Evolutionary conservation across 2,113 vertebrate species (phyloP).

Genomic region (Hiodon tergisus): DNA sequence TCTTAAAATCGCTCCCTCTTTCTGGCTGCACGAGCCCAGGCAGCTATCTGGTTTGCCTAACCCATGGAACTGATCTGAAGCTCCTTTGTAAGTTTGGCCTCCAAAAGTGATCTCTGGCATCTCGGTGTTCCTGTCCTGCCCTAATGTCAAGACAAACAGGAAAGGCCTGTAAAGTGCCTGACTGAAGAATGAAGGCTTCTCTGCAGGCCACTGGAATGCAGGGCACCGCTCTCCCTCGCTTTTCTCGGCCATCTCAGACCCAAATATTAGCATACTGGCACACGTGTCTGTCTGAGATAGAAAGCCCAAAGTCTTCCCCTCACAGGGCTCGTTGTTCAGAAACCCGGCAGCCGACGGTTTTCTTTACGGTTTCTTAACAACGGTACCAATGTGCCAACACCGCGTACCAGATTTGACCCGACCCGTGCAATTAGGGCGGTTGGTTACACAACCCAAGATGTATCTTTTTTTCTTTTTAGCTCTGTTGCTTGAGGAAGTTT

Average conservation of each 20-base stretch:
- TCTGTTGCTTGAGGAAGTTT: too few relatives aligned
- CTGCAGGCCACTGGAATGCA: conserved; percentile 24
- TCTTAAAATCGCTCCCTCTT: neutral
- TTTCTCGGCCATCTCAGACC: conserved; percentile 33
- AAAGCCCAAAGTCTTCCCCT: conserved; percentile 22
- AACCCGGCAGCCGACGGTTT: conserved; percentile 32
- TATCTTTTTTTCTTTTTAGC: too few relatives aligned
- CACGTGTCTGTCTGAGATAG: conserved; percentile 27
- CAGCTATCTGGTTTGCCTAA: neutral
- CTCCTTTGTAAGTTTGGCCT: neutral
- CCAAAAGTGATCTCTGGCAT: too few relatives aligned
- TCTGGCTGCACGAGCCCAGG: neutral
- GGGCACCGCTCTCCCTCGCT: conserved; percentile 32
- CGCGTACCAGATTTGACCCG: conserved; percentile 22
- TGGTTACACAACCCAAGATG: too few relatives aligned
- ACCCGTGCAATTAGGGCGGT: too few relatives aligned
- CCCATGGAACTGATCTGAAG: neutral
- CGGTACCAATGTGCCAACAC: conserved; percentile 38
- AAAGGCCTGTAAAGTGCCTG: conserved; percentile 5
- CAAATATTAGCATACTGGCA: conserved; percentile 43
- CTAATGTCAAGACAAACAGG: neutral
- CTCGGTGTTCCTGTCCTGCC: too few relatives aligned
- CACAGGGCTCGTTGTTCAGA: neutral
- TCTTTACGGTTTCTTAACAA: conserved; percentile 40
- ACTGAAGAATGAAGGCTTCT: conserved; percentile 12